These are phyloP conservation scores for Pomacea canaliculata DNA, from an alignment of 2,888 invertebrate species.

Conservation along the genomic window DNA sequence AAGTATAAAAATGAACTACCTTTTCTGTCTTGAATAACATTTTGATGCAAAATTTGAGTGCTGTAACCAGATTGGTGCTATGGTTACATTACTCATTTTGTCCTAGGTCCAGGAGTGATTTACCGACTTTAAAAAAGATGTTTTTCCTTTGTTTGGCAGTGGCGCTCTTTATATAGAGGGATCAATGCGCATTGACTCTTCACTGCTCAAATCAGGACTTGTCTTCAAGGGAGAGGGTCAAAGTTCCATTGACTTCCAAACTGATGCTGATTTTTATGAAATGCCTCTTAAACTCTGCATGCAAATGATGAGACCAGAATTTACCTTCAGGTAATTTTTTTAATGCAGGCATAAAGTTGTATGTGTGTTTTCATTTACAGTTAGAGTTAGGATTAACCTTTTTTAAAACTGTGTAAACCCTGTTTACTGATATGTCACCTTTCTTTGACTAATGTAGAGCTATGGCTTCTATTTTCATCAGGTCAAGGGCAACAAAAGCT, in stretches of 20 bases:
- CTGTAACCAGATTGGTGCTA: no score
- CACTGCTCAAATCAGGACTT: constrained; percentile 78
- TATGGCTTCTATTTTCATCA: no score
- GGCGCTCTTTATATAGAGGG: constrained; percentile 80
- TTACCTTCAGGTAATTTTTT: constrained; percentile 74
- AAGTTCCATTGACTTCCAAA: constrained; percentile 79
- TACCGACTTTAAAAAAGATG: no score
- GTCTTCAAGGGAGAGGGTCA: constrained; percentile 77
- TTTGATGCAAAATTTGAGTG: no score
- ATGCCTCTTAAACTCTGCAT: constrained; percentile 81
- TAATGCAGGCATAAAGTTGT: neutral
- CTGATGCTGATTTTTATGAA: constrained; percentile 83
- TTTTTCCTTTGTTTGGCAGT: constrained; percentile 67
- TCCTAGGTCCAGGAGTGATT: no score
- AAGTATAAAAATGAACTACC: no score
- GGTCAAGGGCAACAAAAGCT: no score
- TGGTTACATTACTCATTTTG: no score
- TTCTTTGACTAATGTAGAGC: neutral
- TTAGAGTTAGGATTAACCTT: no score
- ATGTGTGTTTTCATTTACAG: no score
- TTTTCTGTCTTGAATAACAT: no score
- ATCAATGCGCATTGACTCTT: constrained; percentile 76
- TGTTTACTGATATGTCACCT: neutral
- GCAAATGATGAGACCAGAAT: constrained; percentile 80
- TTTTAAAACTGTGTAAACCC: neutral